Percentiles rank a stretch among this genome's conserved stretches.
Evolutionary conservation across 2,113 vertebrate genomes (phyloP).

Genomic region (Sclerurus mexicanus): DNA sequence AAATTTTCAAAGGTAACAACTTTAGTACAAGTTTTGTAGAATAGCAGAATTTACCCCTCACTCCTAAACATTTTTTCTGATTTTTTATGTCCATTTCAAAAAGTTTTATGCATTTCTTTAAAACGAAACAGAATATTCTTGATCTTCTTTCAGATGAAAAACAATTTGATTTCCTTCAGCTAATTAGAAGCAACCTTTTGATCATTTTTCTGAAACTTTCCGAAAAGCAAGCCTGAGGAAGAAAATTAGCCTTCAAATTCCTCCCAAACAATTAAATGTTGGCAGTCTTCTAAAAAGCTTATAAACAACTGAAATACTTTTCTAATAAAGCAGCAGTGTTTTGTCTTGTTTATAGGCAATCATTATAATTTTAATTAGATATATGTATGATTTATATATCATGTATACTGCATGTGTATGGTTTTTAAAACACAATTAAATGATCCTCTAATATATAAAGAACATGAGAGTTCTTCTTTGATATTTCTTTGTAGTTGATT

Average conservation of each 20-base stretch:
- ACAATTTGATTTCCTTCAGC: neutral
- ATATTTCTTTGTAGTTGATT: slow-evolving; percentile 22
- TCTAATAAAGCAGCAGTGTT: neutral
- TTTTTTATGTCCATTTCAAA: neutral
- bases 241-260: slow-evolving; percentile 6
- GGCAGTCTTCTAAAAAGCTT: neutral
- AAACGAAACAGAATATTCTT: neutral
- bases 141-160: slow-evolving; percentile 3
- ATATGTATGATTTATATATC: slow-evolving; percentile 1
- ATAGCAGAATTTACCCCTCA: neutral
- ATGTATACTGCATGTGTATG: neutral
- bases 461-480: neutral
- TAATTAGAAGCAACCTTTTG: slow-evolving; percentile 37
- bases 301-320: neutral
- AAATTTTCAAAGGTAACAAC: neutral
- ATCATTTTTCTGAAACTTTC: neutral
- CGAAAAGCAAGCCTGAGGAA: slow-evolving; percentile 4
- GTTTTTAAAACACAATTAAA: neutral
- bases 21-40: neutral
- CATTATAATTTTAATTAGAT: neutral
- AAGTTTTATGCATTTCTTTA: neutral
- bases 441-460: neutral
- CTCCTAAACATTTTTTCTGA: neutral
- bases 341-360: neutral
- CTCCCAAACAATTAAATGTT: slow-evolving; percentile 33